Evolutionary conservation across 2,888 invertebrate genomes (phyloP).

Genomic region (Bruchidius siliquastri): DNA sequence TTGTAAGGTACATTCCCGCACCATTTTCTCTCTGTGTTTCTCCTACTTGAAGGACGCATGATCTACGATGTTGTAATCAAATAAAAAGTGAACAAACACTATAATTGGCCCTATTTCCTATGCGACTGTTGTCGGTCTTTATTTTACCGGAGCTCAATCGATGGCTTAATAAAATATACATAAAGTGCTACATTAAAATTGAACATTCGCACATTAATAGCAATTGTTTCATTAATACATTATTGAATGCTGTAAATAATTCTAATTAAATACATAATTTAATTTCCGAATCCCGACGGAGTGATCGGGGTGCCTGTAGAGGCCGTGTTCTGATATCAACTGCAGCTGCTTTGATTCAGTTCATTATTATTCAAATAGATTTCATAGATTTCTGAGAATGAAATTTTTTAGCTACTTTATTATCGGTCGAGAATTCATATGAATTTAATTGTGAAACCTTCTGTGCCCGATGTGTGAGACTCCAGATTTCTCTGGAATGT

Average conservation of each 20-base stretch:
- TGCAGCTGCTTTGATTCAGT: background rate
- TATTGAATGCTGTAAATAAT: slow-evolving; percentile 35
- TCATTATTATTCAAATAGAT: background rate
- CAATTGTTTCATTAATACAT: slow-evolving; percentile 37
- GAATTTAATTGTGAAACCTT: no score
- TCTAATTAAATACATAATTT: slow-evolving; percentile 37
- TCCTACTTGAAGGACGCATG: no score
- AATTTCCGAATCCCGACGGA: slow-evolving; percentile 7
- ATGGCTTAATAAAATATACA: slow-evolving; percentile 22
- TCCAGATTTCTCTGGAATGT: no score
- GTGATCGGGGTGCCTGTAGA: background rate
- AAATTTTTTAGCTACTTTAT: no score
- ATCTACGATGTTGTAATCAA: no score
- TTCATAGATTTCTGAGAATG: no score
- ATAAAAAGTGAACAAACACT: background rate
- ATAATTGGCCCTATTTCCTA: background rate
- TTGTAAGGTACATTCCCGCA: no score
- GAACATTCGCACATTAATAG: slow-evolving; percentile 35
- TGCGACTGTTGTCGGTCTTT: background rate
- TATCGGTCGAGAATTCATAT: no score
- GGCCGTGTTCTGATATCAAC: background rate
- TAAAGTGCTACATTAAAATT: slow-evolving; percentile 29
- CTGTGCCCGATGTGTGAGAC: no score
- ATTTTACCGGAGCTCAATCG: slow-evolving; percentile 4
- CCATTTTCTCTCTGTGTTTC: no score